Evolutionary conservation across 1,140 invertebrate species (phyloP).

Genomic region (Nebria ingens): DNA sequence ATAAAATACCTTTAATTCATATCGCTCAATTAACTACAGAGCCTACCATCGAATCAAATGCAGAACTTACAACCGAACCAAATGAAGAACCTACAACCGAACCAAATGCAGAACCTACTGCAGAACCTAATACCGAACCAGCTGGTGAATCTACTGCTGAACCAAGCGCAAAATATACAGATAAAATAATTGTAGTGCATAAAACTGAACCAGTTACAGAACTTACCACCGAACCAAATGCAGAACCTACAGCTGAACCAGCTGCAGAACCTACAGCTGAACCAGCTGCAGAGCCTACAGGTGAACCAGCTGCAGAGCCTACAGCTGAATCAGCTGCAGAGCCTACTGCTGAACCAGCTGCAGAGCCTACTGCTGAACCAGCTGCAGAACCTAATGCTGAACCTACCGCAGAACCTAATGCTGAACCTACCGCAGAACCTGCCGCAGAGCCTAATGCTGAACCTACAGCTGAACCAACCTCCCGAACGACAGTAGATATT

Average conservation of each 20-base stretch:
- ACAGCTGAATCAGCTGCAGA: slow-evolving; percentile 14
- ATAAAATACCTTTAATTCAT: slow-evolving; percentile 16
- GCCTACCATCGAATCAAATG: slow-evolving; percentile 25
- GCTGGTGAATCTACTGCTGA: slow-evolving; percentile 21
- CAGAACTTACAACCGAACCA: slow-evolving; percentile 23
- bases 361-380: slow-evolving; percentile 3
- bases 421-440: slow-evolving; percentile 4
- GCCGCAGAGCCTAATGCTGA: not conserved
- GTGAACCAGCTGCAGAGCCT: slow-evolving; percentile 14
- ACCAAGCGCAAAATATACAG: not conserved
- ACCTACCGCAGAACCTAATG: slow-evolving; percentile 9
- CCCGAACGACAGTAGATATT: slow-evolving; percentile 3
- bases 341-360: not conserved
- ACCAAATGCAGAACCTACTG: slow-evolving; percentile 18
- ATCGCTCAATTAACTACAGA: slow-evolving; percentile 32
- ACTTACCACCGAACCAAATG: slow-evolving; percentile 19
- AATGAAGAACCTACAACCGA: slow-evolving; percentile 22
- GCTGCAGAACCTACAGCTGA: slow-evolving; percentile 7
- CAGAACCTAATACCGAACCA: slow-evolving; percentile 17
- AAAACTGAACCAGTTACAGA: slow-evolving; percentile 12
- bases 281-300: slow-evolving; percentile 13
- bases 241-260: slow-evolving; percentile 19
- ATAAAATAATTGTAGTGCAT: slow-evolving; percentile 14
- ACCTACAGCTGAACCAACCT: slow-evolving; percentile 10
- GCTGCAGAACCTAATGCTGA: not conserved